Percentiles rank a stretch among this genome's conserved stretches.
phyloP scores from a whole-genome alignment of 2,888 invertebrate genomes.

The Theretra japonica region DNA sequence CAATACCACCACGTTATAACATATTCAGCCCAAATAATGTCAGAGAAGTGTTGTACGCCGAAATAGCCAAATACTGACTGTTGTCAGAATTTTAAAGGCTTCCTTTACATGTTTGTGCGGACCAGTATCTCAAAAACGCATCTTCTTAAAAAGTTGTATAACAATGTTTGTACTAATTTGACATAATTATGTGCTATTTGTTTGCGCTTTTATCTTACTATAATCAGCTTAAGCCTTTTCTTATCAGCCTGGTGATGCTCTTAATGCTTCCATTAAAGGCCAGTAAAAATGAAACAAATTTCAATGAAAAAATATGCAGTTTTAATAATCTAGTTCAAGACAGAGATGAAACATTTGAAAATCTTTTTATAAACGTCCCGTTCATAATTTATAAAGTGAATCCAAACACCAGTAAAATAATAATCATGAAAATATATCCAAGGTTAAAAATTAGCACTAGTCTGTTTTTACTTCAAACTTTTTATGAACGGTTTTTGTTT shows the following conservation, averaged over 20 bases:
- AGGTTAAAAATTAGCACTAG: constrained; percentile 8
- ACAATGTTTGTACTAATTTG: not conserved
- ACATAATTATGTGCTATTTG: not conserved
- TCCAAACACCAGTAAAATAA: not conserved
- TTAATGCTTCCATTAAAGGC: not conserved
- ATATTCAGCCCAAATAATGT: no score
- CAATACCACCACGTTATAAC: no score
- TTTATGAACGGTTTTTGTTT: not conserved
- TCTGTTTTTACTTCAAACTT: not conserved
- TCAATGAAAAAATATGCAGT: not conserved
- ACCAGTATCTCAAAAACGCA: no score
- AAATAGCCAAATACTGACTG: no score
- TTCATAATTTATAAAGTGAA: not conserved
- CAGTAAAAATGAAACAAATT: not conserved
- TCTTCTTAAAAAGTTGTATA: no score
- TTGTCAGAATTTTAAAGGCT: no score
- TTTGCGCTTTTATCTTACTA: not conserved
- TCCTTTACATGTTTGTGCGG: no score
- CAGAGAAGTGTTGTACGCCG: no score
- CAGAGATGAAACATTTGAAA: not conserved
- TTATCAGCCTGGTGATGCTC: not conserved
- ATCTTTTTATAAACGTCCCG: not conserved
- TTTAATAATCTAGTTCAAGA: not conserved
- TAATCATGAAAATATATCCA: constrained; percentile 14
- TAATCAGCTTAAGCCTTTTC: not conserved